Evolutionary conservation across 2,113 vertebrate species (phyloP).

Genomic region (Cryptomyrus ogoouensis): DNA sequence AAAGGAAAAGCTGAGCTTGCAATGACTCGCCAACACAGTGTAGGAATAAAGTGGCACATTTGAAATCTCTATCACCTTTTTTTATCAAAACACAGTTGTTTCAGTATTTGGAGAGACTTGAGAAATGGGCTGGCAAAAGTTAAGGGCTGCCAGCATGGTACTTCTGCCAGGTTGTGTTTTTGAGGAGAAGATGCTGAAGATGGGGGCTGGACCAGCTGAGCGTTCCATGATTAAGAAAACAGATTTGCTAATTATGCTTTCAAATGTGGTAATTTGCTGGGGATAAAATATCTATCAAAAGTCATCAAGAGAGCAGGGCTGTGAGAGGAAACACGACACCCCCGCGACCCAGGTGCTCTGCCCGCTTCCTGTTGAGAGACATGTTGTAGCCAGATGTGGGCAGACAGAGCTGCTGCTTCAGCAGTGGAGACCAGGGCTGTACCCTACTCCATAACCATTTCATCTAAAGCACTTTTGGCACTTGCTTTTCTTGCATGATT

Average conservation of each 20-base stretch:
- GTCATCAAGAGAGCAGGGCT: conserved; percentile 72
- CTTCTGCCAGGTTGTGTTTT: conserved; percentile 50
- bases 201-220: conserved; percentile 64
- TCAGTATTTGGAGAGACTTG: conserved; percentile 49
- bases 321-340: conserved; percentile 81
- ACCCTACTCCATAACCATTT: conserved; percentile 43
- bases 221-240: conserved; percentile 85
- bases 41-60: conserved; percentile 39
- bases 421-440: conserved; percentile 29
- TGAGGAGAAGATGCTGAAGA: conserved; percentile 55
- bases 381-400: conserved; percentile 93
- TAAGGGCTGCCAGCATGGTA: conserved; percentile 51
- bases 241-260: conserved; percentile 91
- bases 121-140: conserved; percentile 41
- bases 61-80: conserved; percentile 50
- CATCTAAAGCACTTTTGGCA: conserved; percentile 22
- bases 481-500: conserved; percentile 35
- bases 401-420: neutral
- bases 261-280: conserved; percentile 86
- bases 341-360: conserved; percentile 71
- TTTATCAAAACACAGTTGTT: conserved; percentile 50
- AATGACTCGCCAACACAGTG: conserved; percentile 29
- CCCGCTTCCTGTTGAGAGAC: conserved; percentile 78
- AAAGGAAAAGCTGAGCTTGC: conserved; percentile 36
- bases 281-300: conserved; percentile 96